Evolutionary conservation across 2,797 vertebrate species (phyloP).

Genomic region (Oreonectes daqikongensis): DNA sequence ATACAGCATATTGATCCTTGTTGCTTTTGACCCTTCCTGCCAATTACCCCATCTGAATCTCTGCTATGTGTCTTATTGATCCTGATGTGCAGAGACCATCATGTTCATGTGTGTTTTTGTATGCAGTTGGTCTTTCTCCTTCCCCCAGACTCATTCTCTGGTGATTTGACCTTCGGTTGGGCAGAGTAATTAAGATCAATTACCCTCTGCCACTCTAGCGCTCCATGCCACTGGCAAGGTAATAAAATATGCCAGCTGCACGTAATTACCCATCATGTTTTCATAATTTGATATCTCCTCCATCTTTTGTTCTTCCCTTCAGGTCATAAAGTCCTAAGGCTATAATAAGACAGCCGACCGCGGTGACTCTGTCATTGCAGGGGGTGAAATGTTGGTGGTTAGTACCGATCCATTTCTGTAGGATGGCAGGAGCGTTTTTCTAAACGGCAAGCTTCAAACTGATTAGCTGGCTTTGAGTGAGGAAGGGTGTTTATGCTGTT

Average conservation of each 20-base stretch:
- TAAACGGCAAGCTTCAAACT: neutral
- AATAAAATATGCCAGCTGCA: conserved; percentile 54
- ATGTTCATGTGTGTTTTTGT: conserved; percentile 39
- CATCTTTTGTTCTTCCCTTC: conserved; percentile 32
- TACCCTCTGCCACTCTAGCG: conserved; percentile 48
- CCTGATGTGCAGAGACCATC: neutral
- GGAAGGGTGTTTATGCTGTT: neutral
- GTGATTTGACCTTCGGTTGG: conserved; percentile 54
- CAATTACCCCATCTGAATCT: neutral
- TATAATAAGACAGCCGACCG: conserved; percentile 11
- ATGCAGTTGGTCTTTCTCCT: conserved; percentile 35
- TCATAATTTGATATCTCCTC: conserved; percentile 43
- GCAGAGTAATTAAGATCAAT: conserved; percentile 61
- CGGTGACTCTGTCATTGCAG: neutral
- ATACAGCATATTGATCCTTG: too few species aligned
- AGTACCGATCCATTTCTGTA: neutral
- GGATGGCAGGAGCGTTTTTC: neutral
- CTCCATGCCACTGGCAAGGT: conserved; percentile 38
- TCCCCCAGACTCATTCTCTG: conserved; percentile 6
- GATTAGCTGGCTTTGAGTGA: conserved; percentile 2
- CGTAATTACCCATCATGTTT: conserved; percentile 52
- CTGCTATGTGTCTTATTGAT: conserved; percentile 19
- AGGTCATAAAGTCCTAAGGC: conserved; percentile 22
- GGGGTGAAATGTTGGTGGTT: conserved; percentile 1
- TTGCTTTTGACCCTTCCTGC: conserved; percentile 4